Conservation (phyloP, 1,140 invertebrate genomes). For the Papilio glaucus region DNA sequence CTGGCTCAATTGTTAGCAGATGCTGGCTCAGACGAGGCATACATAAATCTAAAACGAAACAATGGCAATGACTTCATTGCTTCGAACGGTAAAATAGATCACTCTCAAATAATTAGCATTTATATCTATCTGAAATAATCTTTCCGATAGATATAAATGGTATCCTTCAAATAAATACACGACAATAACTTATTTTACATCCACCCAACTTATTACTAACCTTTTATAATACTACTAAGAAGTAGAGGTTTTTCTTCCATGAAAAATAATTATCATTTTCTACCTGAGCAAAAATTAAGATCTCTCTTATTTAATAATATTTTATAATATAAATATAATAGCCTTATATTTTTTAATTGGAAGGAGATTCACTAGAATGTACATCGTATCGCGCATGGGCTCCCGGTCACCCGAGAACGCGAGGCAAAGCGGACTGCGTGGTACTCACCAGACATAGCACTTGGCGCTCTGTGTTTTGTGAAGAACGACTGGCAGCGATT, state of each 20-base stretch:
- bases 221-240: no score
- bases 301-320: no score
- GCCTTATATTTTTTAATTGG: not conserved
- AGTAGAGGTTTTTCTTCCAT: no score
- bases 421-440: slow-evolving; percentile 82
- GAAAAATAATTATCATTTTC: no score
- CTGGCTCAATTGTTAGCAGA: slow-evolving; percentile 78
- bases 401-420: slow-evolving; percentile 84
- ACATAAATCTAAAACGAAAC: slow-evolving; percentile 82
- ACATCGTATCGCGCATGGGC: slow-evolving; percentile 86
- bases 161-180: no score
- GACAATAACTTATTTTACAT: no score
- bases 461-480: slow-evolving; percentile 85
- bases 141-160: no score
- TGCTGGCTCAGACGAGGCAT: slow-evolving; percentile 66
- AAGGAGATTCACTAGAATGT: slow-evolving; percentile 81
- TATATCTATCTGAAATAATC: no score
- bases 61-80: slow-evolving; percentile 54
- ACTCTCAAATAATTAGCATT: not conserved
- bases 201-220: no score
- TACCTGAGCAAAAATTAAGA: no score
- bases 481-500: slow-evolving; percentile 78
- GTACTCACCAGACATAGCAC: slow-evolving; percentile 80
- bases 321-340: no score
- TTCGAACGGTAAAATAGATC: slow-evolving; percentile 50